Percentiles rank a stretch among this genome's conserved stretches.
Evolutionary conservation across 2,797 vertebrate genomes (phyloP).

Genomic region (Pipistrellus nathusii): DNA sequence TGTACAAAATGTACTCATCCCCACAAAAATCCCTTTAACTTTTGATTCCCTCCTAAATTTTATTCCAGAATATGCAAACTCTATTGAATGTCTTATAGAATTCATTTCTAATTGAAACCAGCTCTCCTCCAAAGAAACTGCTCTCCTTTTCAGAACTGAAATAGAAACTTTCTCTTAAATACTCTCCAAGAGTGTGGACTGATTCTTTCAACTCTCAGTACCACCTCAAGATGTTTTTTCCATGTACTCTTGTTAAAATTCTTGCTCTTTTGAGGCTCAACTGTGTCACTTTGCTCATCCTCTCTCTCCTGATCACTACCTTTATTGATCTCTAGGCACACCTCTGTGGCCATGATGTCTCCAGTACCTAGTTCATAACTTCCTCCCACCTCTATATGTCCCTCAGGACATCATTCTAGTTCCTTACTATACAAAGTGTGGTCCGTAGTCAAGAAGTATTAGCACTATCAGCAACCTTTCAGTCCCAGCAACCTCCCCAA

Average conservation of each 20-base stretch:
- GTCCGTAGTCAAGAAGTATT: background rate
- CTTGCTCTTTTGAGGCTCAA: background rate
- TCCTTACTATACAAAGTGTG: background rate
- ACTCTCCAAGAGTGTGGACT: background rate
- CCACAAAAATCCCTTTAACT: background rate
- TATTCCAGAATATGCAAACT: background rate
- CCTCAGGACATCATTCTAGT: background rate
- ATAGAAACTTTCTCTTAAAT: background rate
- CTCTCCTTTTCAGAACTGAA: slow-evolving; percentile 37
- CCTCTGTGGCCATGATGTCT: background rate
- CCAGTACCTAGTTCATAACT: background rate
- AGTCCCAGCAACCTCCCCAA: too few species aligned
- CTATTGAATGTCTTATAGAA: background rate
- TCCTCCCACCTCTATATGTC: background rate
- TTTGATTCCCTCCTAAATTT: background rate
- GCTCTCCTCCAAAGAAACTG: background rate
- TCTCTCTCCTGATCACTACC: background rate
- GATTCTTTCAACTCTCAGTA: background rate
- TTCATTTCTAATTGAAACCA: background rate
- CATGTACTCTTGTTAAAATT: background rate
- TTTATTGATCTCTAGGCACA: background rate
- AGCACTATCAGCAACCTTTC: background rate
- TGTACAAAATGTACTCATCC: background rate
- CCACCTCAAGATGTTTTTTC: background rate
- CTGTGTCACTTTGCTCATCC: too few species aligned